Conservation (phyloP, 2,113 vertebrate genomes). For the human (Homo sapiens) region DNA sequence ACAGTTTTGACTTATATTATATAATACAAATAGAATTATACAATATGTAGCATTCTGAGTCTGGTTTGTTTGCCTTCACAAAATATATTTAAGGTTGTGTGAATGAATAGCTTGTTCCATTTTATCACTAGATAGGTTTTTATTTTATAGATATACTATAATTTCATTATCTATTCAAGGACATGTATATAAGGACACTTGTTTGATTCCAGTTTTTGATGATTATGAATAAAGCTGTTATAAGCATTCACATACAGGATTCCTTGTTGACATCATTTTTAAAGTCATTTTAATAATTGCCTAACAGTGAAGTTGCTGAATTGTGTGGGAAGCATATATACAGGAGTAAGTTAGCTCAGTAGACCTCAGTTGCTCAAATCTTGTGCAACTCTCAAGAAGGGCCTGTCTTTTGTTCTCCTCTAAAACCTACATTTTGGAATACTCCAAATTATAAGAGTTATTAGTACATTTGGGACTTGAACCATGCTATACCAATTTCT, state of each 20-base stretch:
- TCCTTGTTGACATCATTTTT: not conserved
- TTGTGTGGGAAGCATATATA: not conserved
- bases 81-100: not conserved
- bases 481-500: not conserved
- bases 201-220: not conserved
- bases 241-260: not conserved
- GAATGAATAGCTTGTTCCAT: not conserved
- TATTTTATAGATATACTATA: not conserved
- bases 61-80: not conserved
- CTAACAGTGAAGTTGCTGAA: not conserved
- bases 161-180: not conserved
- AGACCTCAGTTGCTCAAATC: not conserved
- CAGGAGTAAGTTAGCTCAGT: not conserved
- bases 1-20: not conserved
- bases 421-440: not conserved
- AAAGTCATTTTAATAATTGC: not conserved
- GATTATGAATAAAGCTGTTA: not conserved
- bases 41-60: not conserved
- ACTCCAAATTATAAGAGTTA: not conserved
- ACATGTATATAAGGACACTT: not conserved
- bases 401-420: not conserved
- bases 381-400: not conserved
- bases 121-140: not conserved
- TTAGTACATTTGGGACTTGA: not conserved
- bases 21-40: not conserved